Evolutionary conservation across 92 coral and sea anemone species (phyloP), one percentile per base, ranked within the genome.

Genomic region (Epizoanthus illoricatus): DNA sequence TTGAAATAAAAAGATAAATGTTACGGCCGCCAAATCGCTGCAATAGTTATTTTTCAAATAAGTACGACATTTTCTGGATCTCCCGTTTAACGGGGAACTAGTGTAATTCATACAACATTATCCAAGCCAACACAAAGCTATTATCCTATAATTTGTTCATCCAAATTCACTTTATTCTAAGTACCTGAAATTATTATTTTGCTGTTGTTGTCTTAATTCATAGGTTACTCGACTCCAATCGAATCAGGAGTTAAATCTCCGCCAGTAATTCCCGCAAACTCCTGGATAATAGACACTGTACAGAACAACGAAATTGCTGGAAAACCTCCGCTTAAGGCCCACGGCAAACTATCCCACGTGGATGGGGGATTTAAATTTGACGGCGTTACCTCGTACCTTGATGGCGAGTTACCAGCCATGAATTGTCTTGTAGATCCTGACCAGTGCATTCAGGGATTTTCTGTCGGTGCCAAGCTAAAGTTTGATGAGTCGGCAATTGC

Each of bases 311-410:
- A 58, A 17, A 85, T 90, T n/a, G 83, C 94, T 11, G 97, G 97
- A 2, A 81, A 86, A 24, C 97, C 97, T 8, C 85, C 87, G 2
- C 86, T 93, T 28, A n/a, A 72, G 54, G 81, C 80, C 11, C 88
- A 84, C 42, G 97, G 97, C 17, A 75, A 84, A 1, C 20, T 93
- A 0, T 40, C 49, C 3, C 74, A 83, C 16, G 73, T 90, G 16
- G 92, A 68, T 65, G 97, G 97, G 24, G 97, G 97, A 40, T 60
- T 89, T 12, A 61, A 74, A 40, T 91, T 93, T 43, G 97, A 93
- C 82, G 97, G 97, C 20, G 62, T 85, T 15, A 63, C 91, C 43
- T 66, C 91, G 7, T 91, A 60, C 67, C 88, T 90, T 23, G 74
- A 52, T 33, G 91, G 90, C 0, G 20, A 78, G 66, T 80, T 93